A percentile compares a stretch with the other conserved stretches of the same genome.
Evolutionary conservation across 1,140 invertebrate genomes (phyloP).

Genomic region (Anagrus nilaparvatae): DNA sequence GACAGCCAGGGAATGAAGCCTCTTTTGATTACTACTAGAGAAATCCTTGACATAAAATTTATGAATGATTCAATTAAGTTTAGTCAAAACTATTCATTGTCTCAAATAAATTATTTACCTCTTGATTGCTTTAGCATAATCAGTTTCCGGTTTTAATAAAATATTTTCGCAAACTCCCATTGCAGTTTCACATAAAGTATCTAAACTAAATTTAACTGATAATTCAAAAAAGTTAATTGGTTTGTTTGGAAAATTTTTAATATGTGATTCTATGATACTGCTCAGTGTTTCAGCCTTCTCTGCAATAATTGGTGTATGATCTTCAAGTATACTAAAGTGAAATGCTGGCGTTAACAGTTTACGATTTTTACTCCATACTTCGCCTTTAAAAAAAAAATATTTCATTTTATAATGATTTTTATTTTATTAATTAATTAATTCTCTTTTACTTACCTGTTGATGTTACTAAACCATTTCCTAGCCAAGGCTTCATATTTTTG

Average conservation of each 20-base stretch:
- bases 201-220: constrained; percentile 59
- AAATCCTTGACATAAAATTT: too few species aligned
- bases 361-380: constrained; percentile 66
- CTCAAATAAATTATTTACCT: too few species aligned
- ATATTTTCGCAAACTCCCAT: constrained; percentile 73
- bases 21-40: too few species aligned
- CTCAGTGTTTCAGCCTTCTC: constrained; percentile 56
- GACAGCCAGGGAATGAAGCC: constrained; percentile 26
- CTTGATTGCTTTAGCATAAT: constrained; percentile 64
- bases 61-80: neutral
- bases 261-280: constrained; percentile 31
- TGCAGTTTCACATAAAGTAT: constrained; percentile 77
- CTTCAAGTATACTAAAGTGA: constrained; percentile 76
- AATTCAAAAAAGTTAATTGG: constrained; percentile 54
- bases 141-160: constrained; percentile 56
- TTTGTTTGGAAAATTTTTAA: constrained; percentile 32
- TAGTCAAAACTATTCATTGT: too few species aligned
- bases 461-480: constrained; percentile 56
- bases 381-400: too few species aligned
- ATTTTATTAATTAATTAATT: neutral
- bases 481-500: constrained; percentile 52
- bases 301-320: constrained; percentile 65
- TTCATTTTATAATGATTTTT: too few species aligned
- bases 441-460: constrained; percentile 48
- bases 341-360: constrained; percentile 81